Evolutionary conservation across 2,113 vertebrate species (phyloP).

Genomic region (Phocoena phocoena): DNA sequence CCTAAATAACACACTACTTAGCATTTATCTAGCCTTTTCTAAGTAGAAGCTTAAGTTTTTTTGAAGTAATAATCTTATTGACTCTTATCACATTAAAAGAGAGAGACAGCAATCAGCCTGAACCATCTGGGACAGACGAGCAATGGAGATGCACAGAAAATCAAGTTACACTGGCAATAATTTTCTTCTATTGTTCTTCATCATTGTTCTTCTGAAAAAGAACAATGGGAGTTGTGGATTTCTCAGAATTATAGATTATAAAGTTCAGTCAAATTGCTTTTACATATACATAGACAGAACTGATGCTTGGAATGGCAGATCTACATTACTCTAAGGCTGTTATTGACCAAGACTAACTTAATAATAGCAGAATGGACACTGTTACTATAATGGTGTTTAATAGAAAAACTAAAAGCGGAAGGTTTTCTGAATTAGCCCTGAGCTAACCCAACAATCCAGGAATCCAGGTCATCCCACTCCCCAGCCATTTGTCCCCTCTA

Average conservation of each 20-base stretch:
- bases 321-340: not conserved
- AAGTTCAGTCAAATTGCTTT: not conserved
- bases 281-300: not conserved
- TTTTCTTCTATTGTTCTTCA: not conserved
- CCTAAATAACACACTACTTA: not conserved
- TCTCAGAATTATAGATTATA: not conserved
- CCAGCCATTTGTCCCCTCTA: not conserved
- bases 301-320: not conserved
- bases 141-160: not conserved
- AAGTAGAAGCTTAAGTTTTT: not conserved
- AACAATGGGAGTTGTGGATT: not conserved
- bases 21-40: not conserved
- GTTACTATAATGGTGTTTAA: not conserved
- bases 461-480: not conserved
- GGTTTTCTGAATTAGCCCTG: not conserved
- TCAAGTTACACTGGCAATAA: not conserved
- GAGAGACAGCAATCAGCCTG: not conserved
- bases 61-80: not conserved
- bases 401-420: not conserved
- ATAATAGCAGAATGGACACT: not conserved
- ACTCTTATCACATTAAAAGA: not conserved
- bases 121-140: not conserved
- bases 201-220: not conserved
- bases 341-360: not conserved
- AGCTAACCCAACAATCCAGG: not conserved